Evolutionary conservation across 2,797 vertebrate species (phyloP).

Genomic region (Botia almorhae): DNA sequence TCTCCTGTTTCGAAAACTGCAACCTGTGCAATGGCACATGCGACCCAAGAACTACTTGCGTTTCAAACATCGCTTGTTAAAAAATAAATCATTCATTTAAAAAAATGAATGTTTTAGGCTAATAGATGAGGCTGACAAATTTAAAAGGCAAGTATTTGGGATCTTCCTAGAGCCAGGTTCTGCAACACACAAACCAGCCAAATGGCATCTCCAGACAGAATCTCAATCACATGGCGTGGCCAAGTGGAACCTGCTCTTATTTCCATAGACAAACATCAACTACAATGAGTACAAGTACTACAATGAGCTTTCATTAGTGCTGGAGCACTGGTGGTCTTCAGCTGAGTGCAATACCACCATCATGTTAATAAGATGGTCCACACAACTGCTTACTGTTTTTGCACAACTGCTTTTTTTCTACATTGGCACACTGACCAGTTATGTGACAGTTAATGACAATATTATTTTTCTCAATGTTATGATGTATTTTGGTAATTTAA

Average conservation of each 20-base stretch:
- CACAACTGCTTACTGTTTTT: not conserved
- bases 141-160: too few species aligned
- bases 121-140: not conserved
- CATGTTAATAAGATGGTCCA: not conserved
- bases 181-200: conserved; percentile 29
- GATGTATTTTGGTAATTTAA: not conserved
- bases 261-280: conserved; percentile 39
- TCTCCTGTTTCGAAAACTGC: conserved; percentile 24
- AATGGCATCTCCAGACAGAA: not conserved
- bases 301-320: conserved; percentile 31
- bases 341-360: not conserved
- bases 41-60: not conserved
- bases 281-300: too few species aligned
- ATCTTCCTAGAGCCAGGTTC: not conserved
- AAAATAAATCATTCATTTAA: not conserved
- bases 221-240: conserved; percentile 9
- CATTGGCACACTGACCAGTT: not conserved
- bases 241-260: conserved; percentile 12
- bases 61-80: not conserved
- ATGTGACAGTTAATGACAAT: not conserved
- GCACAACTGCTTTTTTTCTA: too few species aligned
- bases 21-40: not conserved
- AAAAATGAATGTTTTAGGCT: too few species aligned
- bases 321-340: not conserved
- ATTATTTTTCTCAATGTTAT: too few species aligned